Evolutionary conservation across 1,140 invertebrate genomes (phyloP).

Genomic region (Drosophila arawakana): DNA sequence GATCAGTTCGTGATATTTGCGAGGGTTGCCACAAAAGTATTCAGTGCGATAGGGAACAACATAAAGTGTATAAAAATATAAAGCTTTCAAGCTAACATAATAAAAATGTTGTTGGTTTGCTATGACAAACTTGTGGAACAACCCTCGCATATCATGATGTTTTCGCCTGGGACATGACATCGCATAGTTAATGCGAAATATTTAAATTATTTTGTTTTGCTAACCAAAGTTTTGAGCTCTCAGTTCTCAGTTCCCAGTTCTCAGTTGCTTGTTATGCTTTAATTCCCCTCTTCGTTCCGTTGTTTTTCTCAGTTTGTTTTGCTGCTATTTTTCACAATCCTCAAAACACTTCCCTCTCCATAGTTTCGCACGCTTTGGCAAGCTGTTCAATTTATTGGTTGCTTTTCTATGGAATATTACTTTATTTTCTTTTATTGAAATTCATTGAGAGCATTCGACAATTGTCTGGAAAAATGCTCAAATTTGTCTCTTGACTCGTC

Average conservation of each 20-base stretch:
- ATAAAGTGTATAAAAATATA: no score
- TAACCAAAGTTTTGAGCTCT: constrained; percentile 13
- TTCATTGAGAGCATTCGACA: constrained; percentile 55
- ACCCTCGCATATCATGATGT: constrained; percentile 36
- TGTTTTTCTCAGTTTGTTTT: not conserved
- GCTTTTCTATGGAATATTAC: constrained; percentile 55
- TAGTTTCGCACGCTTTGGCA: not conserved
- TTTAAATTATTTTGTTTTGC: constrained; percentile 77
- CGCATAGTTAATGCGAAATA: constrained; percentile 57
- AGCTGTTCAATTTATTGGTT: constrained; percentile 37
- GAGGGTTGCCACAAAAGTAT: constrained; percentile 3
- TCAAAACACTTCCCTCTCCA: constrained; percentile 5
- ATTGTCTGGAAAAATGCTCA: constrained; percentile 61
- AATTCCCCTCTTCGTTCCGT: not conserved
- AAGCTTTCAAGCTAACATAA: no score
- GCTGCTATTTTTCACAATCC: constrained; percentile 59
- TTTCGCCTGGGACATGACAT: not conserved
- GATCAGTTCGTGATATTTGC: constrained; percentile 12
- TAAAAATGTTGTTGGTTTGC: no score
- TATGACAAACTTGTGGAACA: not conserved
- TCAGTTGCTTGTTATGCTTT: constrained; percentile 8
- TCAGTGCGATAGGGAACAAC: no score
- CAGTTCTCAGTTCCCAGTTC: not conserved
- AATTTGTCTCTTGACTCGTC: constrained; percentile 9
- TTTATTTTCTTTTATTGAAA: constrained; percentile 60